Percentiles rank a stretch among this genome's conserved stretches.
phyloP scores from a whole-genome alignment of 2,113 vertebrate genomes.

The Heterochromis multidens region DNA sequence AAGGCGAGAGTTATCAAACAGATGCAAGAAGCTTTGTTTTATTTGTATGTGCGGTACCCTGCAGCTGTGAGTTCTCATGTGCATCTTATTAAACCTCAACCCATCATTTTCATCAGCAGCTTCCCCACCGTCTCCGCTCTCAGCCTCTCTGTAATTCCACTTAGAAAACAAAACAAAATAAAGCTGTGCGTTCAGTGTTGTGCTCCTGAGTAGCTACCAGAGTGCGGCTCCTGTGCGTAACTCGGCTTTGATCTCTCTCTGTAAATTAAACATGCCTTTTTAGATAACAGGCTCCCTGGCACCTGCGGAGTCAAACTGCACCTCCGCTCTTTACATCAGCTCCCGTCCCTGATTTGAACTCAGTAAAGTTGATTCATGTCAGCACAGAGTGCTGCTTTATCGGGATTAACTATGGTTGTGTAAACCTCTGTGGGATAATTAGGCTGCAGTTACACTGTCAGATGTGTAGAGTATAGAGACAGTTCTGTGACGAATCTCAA shows the following conservation, averaged over 20 bases:
- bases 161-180: constrained; percentile 34
- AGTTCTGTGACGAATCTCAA: background rate
- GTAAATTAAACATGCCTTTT: constrained; percentile 62
- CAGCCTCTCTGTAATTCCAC: constrained; percentile 6
- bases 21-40: background rate
- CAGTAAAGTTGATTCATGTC: background rate
- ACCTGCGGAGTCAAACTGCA: constrained; percentile 26
- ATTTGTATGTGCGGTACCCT: background rate
- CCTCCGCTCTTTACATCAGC: background rate
- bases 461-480: background rate
- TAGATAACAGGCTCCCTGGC: constrained; percentile 44
- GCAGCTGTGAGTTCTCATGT: background rate
- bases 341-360: constrained; percentile 52
- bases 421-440: constrained; percentile 14
- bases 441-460: background rate
- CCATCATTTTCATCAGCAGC: background rate
- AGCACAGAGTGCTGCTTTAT: background rate
- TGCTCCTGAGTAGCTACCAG: background rate
- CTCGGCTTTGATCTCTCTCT: constrained; percentile 44
- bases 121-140: background rate
- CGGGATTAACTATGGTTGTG: background rate
- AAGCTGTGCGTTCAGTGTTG: background rate
- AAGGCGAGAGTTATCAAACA: background rate
- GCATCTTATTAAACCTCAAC: background rate
- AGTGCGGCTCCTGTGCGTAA: background rate